Base-by-base conservation (phyloP, 2,888 invertebrate genomes). In the Thysanoteuthis rhombus region DNA sequence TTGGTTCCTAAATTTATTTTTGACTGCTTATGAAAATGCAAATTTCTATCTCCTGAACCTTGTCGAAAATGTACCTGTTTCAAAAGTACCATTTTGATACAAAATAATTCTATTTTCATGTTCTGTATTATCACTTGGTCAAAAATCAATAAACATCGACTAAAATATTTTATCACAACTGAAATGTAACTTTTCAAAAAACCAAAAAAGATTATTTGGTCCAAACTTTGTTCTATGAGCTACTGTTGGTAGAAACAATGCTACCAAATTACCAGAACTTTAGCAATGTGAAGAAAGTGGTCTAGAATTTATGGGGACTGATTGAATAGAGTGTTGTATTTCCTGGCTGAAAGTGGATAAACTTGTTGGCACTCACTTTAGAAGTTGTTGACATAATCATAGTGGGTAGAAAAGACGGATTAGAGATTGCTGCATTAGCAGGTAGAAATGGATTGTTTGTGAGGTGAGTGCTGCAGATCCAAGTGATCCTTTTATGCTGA, bases 401-500 rank as follows among this genome's bases (percentile, higher is more conserved):
- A 12, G 75, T 75, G 12, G 75, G 8, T 75, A 75, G 16, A 10
- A 75, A 75, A 75, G 75, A 75, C n/a, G n/a, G 75, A 75, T 75
- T 75, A 75, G 8, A 75, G 75, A 75, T n/a, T 75, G 75, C 75
- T 12, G n/a, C 75, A n/a, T 75, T 75, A 75, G n/a, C 75, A 75
- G 75, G 32, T 75, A n/a, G 75, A 75, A 75, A 75, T 75, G 75
- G 75, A 75, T 75, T 75, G 75, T n/a, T 75, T 75, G 32, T 32
- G 75, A 75, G 16, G 75, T n/a, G 75, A 75, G 75, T n/a, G 75
- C n/a, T 75, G n/a, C n/a, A 75, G 32, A 75, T n/a, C 75, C 1
- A n/a, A 75, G n/a, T 75, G 75, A 75, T 75, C 75, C 75, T 75
- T 75, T 75, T 75, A 75, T 75, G 75, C 75, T 75, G 75, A n/a